These are phyloP conservation scores for Cepphus grylle DNA, from an alignment of 2,113 vertebrate genomes.

Conservation along the genomic window DNA sequence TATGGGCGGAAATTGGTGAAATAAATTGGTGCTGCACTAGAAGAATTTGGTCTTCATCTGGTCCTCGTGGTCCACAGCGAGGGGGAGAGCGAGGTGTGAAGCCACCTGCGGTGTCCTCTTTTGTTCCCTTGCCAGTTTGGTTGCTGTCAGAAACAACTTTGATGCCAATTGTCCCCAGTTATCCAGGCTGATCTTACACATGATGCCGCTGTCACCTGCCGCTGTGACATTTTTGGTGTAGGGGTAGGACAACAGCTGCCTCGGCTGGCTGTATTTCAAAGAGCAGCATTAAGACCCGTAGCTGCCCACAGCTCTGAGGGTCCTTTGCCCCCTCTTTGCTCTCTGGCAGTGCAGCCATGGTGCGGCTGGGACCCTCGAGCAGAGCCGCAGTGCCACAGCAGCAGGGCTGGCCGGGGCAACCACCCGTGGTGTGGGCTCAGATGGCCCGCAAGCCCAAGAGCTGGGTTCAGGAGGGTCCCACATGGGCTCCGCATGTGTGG, in stretches of 20 bases:
- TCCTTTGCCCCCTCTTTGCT: background rate
- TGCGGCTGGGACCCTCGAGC: background rate
- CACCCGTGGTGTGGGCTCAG: rapidly evolving
- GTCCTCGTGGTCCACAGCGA: rapidly evolving
- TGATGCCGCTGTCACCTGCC: background rate
- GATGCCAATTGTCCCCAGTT: too few relatives aligned
- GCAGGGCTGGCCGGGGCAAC: background rate
- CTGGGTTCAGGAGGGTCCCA: background rate
- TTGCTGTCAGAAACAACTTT: background rate
- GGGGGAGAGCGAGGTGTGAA: background rate
- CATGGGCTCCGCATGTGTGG: background rate
- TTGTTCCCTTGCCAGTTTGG: background rate
- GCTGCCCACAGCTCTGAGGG: background rate
- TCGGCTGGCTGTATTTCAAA: background rate
- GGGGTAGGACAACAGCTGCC: background rate
- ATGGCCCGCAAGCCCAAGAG: background rate
- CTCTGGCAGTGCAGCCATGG: background rate
- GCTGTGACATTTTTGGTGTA: background rate
- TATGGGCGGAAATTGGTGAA: rapidly evolving
- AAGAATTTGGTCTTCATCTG: background rate
- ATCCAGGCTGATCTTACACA: background rate
- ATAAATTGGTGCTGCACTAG: background rate
- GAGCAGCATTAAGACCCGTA: rapidly evolving
- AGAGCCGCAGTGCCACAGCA: background rate
- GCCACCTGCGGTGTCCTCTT: background rate